These are phyloP conservation scores for Drosophila lacteicornis DNA, from an alignment of 1,140 invertebrate genomes.

Conservation along the genomic window DNA sequence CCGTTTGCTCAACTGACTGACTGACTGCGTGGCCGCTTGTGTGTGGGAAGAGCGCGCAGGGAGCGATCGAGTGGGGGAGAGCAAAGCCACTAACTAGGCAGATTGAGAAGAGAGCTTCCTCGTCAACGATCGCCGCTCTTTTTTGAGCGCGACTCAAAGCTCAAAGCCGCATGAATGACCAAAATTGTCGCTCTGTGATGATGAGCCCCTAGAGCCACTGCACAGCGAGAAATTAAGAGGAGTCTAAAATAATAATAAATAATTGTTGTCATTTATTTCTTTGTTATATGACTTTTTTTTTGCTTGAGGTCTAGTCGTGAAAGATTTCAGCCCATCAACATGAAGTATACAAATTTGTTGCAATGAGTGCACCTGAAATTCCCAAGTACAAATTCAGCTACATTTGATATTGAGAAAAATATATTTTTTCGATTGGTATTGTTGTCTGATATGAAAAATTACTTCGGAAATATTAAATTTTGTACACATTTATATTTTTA, in stretches of 20 bases:
- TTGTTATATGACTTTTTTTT: too few species aligned
- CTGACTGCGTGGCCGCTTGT: constrained; percentile 22
- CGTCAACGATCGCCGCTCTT: not conserved
- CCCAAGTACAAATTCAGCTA: not conserved
- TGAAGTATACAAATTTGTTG: too few species aligned
- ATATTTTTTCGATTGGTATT: too few species aligned
- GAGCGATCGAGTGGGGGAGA: constrained; percentile 6
- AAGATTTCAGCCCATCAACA: too few species aligned
- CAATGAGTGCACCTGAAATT: not conserved
- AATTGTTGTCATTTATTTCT: too few species aligned
- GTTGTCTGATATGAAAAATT: not conserved
- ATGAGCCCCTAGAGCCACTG: constrained; percentile 4
- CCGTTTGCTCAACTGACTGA: constrained; percentile 11
- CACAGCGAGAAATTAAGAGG: constrained; percentile 2
- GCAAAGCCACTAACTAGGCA: not conserved
- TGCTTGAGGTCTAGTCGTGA: too few species aligned
- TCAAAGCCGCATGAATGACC: constrained; percentile 53
- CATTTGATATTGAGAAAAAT: too few species aligned
- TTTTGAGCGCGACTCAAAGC: constrained; percentile 19
- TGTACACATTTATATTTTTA: too few species aligned
- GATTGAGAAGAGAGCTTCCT: not conserved
- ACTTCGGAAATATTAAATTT: too few species aligned
- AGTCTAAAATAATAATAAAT: not conserved
- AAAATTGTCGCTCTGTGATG: constrained; percentile 33
- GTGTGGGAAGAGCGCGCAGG: constrained; percentile 38